Base-by-base conservation (phyloP, 2,888 invertebrate genomes). In the Mimumesa dahlbomi region DNA sequence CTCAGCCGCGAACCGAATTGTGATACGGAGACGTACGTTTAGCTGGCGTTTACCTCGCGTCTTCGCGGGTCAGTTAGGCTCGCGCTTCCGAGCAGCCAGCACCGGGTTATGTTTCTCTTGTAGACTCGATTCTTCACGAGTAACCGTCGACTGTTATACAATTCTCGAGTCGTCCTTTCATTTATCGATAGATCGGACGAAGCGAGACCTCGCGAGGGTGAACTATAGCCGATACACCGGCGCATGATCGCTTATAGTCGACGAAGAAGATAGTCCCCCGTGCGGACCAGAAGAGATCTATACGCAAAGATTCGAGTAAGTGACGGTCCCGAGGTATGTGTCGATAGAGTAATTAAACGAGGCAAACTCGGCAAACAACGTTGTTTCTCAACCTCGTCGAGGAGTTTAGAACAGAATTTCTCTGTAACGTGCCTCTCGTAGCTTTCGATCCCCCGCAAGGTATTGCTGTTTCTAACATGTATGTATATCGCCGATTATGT, bases 1-100 rank as follows among this genome's bases (percentile, higher is more conserved):
- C 13, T 16, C 36, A 9, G 40, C 53, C 78, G 80, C 72, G 77
- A 83, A 84, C 82, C 80, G 81, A 86, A 86, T 84, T 84, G 82
- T 82, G 84, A 82, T 85, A 83, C 76, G 63, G 69, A 78, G 81
- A 78, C 79, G 81, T 82, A 77, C 54, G 83, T 82, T 86, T 81
- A 83, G 83, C 79, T 84, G 82, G 80, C 82, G 81, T 86, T 86
- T 86, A 86, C 86, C 83, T 87, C 83, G 48, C 69, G 76, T 71
- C 69, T 63, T 72, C 79, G 77, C 77, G 81, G 84, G 81, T 84
- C 88, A 88, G 88, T 88, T 81, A 84, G 86, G 77, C 84, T 85
- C 84, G 87, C 82, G 88, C 88, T 87, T 87, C 84, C 87, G 83
- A 85, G 82, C 84, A 72, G 87, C 82, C 81, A 87, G 82, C 86